Conservation (phyloP, 2,888 invertebrate genomes). For the Eilema griseolum region DNA sequence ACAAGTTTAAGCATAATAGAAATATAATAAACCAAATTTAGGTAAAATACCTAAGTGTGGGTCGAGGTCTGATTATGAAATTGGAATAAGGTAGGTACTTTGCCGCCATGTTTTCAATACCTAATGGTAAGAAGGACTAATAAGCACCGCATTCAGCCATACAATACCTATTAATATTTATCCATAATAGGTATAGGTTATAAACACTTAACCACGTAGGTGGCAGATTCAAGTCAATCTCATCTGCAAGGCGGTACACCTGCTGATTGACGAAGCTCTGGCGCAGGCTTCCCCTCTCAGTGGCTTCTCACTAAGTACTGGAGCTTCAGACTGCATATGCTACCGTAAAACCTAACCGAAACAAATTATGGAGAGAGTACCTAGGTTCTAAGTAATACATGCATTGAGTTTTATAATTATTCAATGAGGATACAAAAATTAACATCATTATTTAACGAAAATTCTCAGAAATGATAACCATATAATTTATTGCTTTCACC, state of each 20-base stretch:
- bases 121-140: rapidly evolving
- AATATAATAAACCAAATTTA: neutral
- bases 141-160: neutral
- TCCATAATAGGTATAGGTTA: no score
- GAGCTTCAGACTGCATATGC: no score
- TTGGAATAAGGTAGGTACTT: neutral
- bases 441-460: neutral
- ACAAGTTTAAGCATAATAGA: neutral
- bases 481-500: slow-evolving; percentile 17
- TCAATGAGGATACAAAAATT: neutral
- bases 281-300: neutral
- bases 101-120: neutral
- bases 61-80: neutral
- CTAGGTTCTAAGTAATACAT: neutral
- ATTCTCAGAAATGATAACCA: slow-evolving; percentile 3
- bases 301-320: no score
- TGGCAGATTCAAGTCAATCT: neutral
- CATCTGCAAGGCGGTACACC: neutral
- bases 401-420: neutral
- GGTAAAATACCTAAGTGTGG: neutral
- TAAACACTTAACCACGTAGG: no score
- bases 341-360: neutral
- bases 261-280: neutral
- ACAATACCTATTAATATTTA: no score
- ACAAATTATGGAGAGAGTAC: no score